Base-by-base conservation (phyloP, 2,113 vertebrate species). In the Cochlearius cochlearius region DNA sequence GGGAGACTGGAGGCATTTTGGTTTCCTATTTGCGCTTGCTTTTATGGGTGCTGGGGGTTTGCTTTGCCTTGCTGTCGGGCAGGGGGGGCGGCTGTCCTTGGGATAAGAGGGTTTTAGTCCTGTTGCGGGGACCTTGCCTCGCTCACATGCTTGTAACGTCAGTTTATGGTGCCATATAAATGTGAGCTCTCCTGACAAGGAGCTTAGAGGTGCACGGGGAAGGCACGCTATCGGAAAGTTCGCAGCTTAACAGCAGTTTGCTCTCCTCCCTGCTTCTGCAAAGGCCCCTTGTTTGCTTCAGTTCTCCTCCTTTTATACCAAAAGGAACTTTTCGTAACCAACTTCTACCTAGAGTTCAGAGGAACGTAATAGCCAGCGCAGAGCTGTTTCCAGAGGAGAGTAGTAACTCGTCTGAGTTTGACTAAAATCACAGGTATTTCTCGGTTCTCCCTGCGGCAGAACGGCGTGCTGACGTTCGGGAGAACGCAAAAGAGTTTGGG, bases 261-360 rank as follows among this genome's bases (percentile, higher is more conserved):
- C 52, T 62, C 59, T n/a, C 59, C 56, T 58, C 36, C 39, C 47
- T 10, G 10, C 72, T 20, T 25, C 74, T 67, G 47, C 49, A 15
- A 11, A 74, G 5, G 18, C 47, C 53, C 47, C 34, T 12, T 6
- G 43, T 19, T 84, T n/a, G 56, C 79, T 69, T 23, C 58, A 10
- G 8, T 32, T 27, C n/a, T 29, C 56, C 58, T 64, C 53, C 53
- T 76, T 66, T 38, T 15, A 0, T 3, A 12, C 6, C 52, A 4
- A 52, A 49, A 87, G 23, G 43, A 14, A 5, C 13, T 47, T 41
- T 23, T 36, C 47, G 36, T 12, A 22, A n/a, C 34, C 56, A 4
- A 0, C 30, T 59, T n/a, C 9, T 36, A 0, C 0, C 27, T 5
- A 1, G 69, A 53, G 17, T 23, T 69, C 15, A 6, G 49, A 41